Evolutionary conservation across 1,140 invertebrate genomes (phyloP), one percentile per base, ranked within the genome.

Genomic region (Trachymyrmex septentrionalis): DNA sequence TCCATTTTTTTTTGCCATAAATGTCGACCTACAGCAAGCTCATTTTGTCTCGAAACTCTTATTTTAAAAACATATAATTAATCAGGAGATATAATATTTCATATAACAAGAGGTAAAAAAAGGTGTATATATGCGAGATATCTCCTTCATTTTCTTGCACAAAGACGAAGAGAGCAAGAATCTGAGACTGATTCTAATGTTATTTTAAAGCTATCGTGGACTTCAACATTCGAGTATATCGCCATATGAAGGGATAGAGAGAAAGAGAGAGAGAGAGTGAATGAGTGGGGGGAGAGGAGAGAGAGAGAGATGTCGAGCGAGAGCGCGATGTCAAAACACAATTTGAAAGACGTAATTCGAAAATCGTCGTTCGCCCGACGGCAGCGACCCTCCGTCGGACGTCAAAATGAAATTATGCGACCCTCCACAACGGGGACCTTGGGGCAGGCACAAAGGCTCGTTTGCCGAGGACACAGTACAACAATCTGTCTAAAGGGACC

Each of bases 401-500:
- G 93, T 94, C 93, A 91, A 95, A 95, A 95, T 95, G 94, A 95
- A 95, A 95, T 95, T 95, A 95, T 93, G 91, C 93, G 93, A 95
- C 94, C 95, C 95, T 95, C 92, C 90, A 80, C 88, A 67, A 77
- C 84, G 85, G 84, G 89, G 69, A 85, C 86, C 85, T 89, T 88
- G 88, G 92, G 90, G 91, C 77, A 87, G 87, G 91, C 91, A 95
- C 93, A 95, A 94, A 95, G 94, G 93, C 93, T 95, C 94, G 93
- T 93, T 95, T 93, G 93, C 87, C 76, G 92, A 94, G 93, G 90
- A 94, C 82, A 90, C 93, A 87, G 93, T 91, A 93, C 92, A 93
- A 94, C 93, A 94, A 94, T 94, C 93, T 93, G 91, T 88, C 91
- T 89, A 88, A 93, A 93, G 92, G 94, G 92, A 92, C 88, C 92